These are phyloP conservation scores for Drosophila funebris DNA, from an alignment of 1,140 invertebrate genomes.

Conservation along the genomic window DNA sequence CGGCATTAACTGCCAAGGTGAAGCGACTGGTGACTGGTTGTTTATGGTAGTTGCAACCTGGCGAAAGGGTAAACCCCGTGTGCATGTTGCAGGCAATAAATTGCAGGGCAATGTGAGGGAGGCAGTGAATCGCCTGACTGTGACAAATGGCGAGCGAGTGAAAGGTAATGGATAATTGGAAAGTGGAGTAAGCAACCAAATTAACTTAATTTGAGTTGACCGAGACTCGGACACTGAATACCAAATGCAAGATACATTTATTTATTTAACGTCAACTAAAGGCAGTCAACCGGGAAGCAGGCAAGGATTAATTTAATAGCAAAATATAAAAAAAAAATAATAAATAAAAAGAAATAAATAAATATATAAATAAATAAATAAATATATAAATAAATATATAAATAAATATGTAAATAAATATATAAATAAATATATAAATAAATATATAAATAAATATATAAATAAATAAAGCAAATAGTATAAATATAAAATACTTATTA, in stretches of 20 bases:
- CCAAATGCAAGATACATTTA: background rate
- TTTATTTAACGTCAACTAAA: background rate
- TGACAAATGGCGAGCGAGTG: slow-evolving; percentile 40
- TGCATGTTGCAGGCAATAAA: slow-evolving; percentile 20
- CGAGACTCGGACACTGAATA: background rate
- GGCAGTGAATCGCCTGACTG: slow-evolving; percentile 50
- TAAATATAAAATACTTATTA: too few species aligned
- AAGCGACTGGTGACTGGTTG: slow-evolving; percentile 14
- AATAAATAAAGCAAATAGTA: too few species aligned
- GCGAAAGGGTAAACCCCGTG: slow-evolving; percentile 26
- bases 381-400: slow-evolving; percentile 15
- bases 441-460: too few species aligned
- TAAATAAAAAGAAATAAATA: background rate
- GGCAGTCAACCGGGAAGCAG: background rate
- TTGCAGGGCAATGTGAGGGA: slow-evolving; percentile 6
- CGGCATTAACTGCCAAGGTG: slow-evolving; percentile 18
- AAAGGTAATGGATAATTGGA: slow-evolving; percentile 45
- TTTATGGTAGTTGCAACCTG: slow-evolving; percentile 33
- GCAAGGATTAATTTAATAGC: background rate
- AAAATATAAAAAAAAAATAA: background rate
- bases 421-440: slow-evolving; percentile 40
- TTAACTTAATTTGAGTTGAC: slow-evolving; percentile 22
- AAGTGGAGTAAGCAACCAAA: slow-evolving; percentile 36
- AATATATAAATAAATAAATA: background rate
- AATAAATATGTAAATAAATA: slow-evolving; percentile 34